Evolutionary conservation across 2,888 invertebrate species (phyloP).

Genomic region (Aradus depressus): DNA sequence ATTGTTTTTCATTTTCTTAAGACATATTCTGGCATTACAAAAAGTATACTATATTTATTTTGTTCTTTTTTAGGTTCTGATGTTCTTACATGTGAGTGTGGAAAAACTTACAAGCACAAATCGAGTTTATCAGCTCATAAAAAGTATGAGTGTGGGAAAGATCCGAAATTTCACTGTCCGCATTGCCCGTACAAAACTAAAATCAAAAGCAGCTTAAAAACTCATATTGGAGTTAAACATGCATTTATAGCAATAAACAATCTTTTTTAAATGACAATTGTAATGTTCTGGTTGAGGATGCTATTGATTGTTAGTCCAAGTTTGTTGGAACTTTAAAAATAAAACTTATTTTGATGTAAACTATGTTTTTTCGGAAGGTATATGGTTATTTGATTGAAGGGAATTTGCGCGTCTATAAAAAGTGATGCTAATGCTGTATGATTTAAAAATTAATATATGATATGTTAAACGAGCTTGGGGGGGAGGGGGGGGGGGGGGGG

Average conservation of each 20-base stretch:
- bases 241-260: no score
- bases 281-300: background rate
- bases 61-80: slow-evolving; percentile 4
- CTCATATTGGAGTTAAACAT: slow-evolving; percentile 12
- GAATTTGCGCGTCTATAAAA: no score
- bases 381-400: no score
- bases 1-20: no score
- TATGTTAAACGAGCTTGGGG: no score
- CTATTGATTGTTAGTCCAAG: no score
- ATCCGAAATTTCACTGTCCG: slow-evolving; percentile 29
- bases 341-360: background rate
- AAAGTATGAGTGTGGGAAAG: slow-evolving; percentile 32
- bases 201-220: slow-evolving; percentile 29
- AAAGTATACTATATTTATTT: no score
- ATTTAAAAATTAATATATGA: no score
- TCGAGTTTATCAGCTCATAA: slow-evolving; percentile 38
- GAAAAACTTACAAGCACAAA: slow-evolving; percentile 24
- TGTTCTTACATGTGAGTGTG: slow-evolving; percentile 19
- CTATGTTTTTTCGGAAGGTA: background rate
- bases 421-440: no score
- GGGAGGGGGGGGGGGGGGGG: no score
- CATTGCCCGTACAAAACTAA: slow-evolving; percentile 24
- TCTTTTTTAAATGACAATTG: no score
- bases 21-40: no score
- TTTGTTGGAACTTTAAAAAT: background rate